Evolutionary conservation across 2,888 invertebrate species (phyloP), one percentile per base, ranked within the genome.

Genomic region (Lasioglossum vierecki): DNA sequence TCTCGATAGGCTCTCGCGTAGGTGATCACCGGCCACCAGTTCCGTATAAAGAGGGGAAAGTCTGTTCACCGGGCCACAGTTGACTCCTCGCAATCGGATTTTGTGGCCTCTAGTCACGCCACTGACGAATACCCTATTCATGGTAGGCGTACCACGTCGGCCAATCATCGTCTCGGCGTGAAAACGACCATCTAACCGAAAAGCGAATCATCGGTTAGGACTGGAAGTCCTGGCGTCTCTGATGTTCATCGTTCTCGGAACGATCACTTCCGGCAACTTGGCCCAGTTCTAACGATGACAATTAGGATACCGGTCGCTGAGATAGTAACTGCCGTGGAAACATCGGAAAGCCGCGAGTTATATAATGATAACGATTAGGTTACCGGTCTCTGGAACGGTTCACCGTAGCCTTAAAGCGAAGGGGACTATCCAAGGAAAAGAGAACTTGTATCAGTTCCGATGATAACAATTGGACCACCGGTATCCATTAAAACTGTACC

Each of bases 1-100:
- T 49, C 68, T n/a, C 35, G 63, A 78, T 70, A 49, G 63, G 63
- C 53, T 22, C 71, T 73, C 80, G 30, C 79, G 80, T 77, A 68
- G 76, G 73, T 76, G 82, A 86, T 79, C 73, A 2, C 76, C 57
- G 26, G 8, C 4, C 41, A 35, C 2, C 6, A 74, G 79, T 66
- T 30, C 79, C 85, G 82, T 85, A 80, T 73, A 83, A 85, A 85
- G 80, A 72, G 80, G 80, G 83, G 80, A 87, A 87, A 83, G 86
- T 82, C 60, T 71, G 26, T 76, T n/a, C 66, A 39, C 39, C 57
- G 70, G 68, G 68, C 44, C 83, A 26, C 9, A 26, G 57, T 68
- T 68, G 60, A 39, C 46, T 79, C 15, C 66, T 30, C 57, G 44
- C 71, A 44, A 71, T 70, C 74, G 60, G 53, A n/a, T 57, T 82